Base-by-base conservation (phyloP, 2,888 invertebrate genomes). In the Hofmannophila pseudospretella region DNA sequence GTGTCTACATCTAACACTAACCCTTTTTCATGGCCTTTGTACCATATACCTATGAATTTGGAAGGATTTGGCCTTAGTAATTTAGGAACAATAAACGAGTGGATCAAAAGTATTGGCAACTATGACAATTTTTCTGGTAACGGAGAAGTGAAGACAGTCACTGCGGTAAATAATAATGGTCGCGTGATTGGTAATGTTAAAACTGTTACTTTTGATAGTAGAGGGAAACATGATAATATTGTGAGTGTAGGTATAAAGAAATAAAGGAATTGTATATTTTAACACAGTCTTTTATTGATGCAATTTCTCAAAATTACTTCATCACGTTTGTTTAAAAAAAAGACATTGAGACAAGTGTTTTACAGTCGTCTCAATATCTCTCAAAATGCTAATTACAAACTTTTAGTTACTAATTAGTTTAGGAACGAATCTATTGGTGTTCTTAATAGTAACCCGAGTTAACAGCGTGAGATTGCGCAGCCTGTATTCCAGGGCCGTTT, bases 351-450 rank as follows among this genome's bases (percentile, higher is more conserved):
- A 81, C 70, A 78, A 81, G 73, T 73, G 57, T 43, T 23, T 25
- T 26, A 43, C 63, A 57, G 68, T 81, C 81, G 71, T 81, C 79
- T 67, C 64, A 54, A 56, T 40, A 62, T 71, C 79, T 66, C 59
- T 56, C 5, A 16, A 16, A n/a, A 44, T 39, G 38, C 31, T 34
- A 33, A 20, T 14, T 26, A 3, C 10, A 27, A 4, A 25, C 2
- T 27, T 12, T 11, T 11, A 10, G 10, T 1, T 3, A 10, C n/a
- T 27, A 25, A 13, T 20, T n/a, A n/a, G n/a, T n/a, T n/a, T n/a
- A n/a, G n/a, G n/a, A n/a, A n/a, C n/a, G n/a, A n/a, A n/a, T n/a
- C n/a, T n/a, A n/a, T n/a, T n/a, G n/a, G n/a, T n/a, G n/a, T n/a
- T n/a, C n/a, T 67, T 51, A 71, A 45, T 76, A 82, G 51, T 51